Percentiles rank a stretch among this genome's conserved stretches.
Conservation (phyloP, 2,113 vertebrate species). For the Etheostoma cragini region DNA sequence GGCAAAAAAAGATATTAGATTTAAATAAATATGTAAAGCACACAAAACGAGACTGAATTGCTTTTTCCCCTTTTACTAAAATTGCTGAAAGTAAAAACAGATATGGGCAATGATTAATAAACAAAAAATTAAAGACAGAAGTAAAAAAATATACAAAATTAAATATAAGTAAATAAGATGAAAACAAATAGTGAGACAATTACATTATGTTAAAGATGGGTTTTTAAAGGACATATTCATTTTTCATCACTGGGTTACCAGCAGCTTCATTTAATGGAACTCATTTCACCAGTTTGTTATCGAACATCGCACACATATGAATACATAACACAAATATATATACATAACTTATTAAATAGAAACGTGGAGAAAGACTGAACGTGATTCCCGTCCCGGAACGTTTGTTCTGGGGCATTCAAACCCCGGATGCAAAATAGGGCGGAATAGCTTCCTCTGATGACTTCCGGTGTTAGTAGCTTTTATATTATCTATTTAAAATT, state of each 20-base stretch:
- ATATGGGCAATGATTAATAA: background rate
- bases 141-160: background rate
- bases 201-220: too few relatives aligned
- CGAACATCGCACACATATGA: background rate
- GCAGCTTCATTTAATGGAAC: too few relatives aligned
- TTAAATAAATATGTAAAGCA: background rate
- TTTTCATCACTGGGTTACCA: too few relatives aligned
- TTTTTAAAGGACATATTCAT: too few relatives aligned
- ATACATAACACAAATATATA: background rate
- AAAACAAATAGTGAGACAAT: background rate
- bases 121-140: too few relatives aligned
- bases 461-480: background rate
- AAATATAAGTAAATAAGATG: background rate
- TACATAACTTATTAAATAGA: background rate
- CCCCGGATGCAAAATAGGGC: background rate
- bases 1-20: background rate
- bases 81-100: background rate
- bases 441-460: background rate
- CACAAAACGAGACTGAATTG: background rate
- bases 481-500: too few relatives aligned
- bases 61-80: background rate
- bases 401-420: accelerated
- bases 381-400: background rate
- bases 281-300: too few relatives aligned
- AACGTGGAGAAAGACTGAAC: background rate